These are phyloP conservation scores for Heliconius nattereri DNA, from an alignment of 1,140 invertebrate species.

Conservation along the genomic window DNA sequence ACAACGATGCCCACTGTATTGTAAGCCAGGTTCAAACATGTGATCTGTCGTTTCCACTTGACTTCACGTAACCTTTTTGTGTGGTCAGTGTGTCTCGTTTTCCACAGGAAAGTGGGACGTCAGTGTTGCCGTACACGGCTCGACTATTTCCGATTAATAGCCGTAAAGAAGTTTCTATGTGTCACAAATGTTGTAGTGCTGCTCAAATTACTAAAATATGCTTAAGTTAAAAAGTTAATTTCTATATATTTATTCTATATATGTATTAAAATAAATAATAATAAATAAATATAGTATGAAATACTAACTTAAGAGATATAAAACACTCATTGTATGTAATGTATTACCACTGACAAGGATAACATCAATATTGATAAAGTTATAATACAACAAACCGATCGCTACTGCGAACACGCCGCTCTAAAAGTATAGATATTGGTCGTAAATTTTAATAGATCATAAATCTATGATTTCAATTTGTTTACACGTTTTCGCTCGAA, in stretches of 20 bases:
- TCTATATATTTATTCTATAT: conserved; percentile 11
- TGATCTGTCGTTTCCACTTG: conserved; percentile 40
- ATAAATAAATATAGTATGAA: neutral
- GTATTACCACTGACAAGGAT: neutral
- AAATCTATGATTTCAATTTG: conserved; percentile 57
- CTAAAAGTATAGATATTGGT: conserved; percentile 46
- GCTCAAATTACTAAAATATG: neutral
- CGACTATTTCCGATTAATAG: conserved; percentile 56
- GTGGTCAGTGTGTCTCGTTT: conserved; percentile 45
- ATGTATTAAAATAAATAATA: neutral
- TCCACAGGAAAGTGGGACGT: conserved; percentile 70
- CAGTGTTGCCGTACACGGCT: conserved; percentile 61
- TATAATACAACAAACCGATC: neutral
- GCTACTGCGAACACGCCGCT: conserved; percentile 10
- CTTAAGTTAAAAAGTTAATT: neutral
- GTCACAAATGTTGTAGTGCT: neutral
- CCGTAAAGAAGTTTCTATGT: neutral
- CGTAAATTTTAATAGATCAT: conserved; percentile 63
- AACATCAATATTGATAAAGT: conserved; percentile 9
- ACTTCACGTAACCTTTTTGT: conserved; percentile 41
- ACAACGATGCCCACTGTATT: conserved; percentile 18
- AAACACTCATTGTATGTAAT: neutral
- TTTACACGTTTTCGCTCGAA: conserved; percentile 52
- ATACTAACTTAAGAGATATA: neutral
- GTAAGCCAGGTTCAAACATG: conserved; percentile 33